phyloP scores from a whole-genome alignment of 2,888 invertebrate genomes.

The Drosophila affinis region DNA sequence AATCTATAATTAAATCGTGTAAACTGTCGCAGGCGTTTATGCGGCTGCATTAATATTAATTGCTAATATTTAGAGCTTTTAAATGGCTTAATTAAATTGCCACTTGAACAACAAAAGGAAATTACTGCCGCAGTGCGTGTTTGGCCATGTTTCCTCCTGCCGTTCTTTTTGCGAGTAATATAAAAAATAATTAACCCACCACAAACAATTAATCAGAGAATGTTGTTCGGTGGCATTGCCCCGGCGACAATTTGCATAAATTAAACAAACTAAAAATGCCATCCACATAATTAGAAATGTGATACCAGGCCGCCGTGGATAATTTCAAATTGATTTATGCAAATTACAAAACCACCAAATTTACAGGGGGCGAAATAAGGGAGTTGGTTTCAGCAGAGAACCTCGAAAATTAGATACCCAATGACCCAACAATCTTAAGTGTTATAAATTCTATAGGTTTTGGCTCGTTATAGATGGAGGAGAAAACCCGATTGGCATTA shows the following conservation, averaged over 20 bases:
- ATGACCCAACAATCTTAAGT: not conserved
- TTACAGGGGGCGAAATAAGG: not conserved
- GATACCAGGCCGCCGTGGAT: slow-evolving; percentile 48
- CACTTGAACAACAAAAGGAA: slow-evolving; percentile 61
- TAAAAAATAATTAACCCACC: slow-evolving; percentile 43
- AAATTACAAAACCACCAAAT: slow-evolving; percentile 69
- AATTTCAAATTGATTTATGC: slow-evolving; percentile 75
- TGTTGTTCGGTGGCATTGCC: not conserved
- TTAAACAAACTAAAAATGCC: slow-evolving; percentile 65
- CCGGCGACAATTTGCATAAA: slow-evolving; percentile 65
- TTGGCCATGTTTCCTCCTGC: not conserved
- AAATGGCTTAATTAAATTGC: slow-evolving; percentile 73
- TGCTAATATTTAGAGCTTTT: slow-evolving; percentile 65
- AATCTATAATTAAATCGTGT: slow-evolving; percentile 77
- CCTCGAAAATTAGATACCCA: not conserved
- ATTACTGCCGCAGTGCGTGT: slow-evolving; percentile 44
- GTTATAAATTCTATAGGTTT: not conserved
- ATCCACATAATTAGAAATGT: slow-evolving; percentile 75
- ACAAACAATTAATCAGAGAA: slow-evolving; percentile 39
- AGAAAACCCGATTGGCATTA: too few species aligned
- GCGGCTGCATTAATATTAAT: slow-evolving; percentile 73
- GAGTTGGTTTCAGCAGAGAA: not conserved
- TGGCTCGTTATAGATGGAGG: too few species aligned
- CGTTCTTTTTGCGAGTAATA: slow-evolving; percentile 17
- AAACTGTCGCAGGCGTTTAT: slow-evolving; percentile 53